Evolutionary conservation across 2,797 vertebrate species (phyloP).

Genomic region (Sebastes steindachneri): DNA sequence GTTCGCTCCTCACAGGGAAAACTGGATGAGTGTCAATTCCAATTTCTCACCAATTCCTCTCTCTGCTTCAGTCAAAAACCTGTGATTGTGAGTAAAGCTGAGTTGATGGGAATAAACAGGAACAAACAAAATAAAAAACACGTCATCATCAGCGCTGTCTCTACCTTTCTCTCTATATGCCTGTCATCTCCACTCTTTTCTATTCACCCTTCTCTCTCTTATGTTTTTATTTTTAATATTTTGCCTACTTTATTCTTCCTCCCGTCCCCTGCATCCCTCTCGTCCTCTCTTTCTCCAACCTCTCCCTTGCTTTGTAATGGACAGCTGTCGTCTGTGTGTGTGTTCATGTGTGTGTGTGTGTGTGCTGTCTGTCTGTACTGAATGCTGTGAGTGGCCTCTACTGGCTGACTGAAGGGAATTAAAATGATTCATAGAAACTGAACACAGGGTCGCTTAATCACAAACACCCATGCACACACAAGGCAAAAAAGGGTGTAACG

Average conservation of each 20-base stretch:
- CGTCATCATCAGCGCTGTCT: constrained; percentile 31
- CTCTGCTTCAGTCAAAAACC: constrained; percentile 55
- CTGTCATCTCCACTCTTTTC: constrained; percentile 14
- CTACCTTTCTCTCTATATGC: neutral
- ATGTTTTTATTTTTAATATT: neutral
- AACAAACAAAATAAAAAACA: constrained; percentile 22
- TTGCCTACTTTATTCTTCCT: neutral
- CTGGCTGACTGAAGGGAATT: constrained; percentile 92
- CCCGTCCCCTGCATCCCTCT: neutral
- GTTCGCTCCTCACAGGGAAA: constrained; percentile 50
- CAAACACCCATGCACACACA: neutral
- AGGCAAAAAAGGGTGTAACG: neutral
- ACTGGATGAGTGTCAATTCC: constrained; percentile 57
- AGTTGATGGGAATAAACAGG: constrained; percentile 48
- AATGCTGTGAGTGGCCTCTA: constrained; percentile 99
- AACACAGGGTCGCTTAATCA: constrained; percentile 14
- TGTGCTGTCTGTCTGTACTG: constrained; percentile 76
- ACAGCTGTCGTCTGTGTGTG: constrained; percentile 60
- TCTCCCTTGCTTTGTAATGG: constrained; percentile 52
- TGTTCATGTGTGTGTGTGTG: constrained; percentile 23
- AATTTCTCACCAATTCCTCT: constrained; percentile 64
- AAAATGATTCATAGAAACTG: constrained; percentile 83
- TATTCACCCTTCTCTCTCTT: neutral
- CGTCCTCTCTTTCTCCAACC: constrained; percentile 3
- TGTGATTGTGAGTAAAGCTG: constrained; percentile 27